Evolutionary conservation across 2,113 vertebrate species (phyloP), one percentile per base, ranked within the genome.

Genomic region (Bothrops jararaca): DNA sequence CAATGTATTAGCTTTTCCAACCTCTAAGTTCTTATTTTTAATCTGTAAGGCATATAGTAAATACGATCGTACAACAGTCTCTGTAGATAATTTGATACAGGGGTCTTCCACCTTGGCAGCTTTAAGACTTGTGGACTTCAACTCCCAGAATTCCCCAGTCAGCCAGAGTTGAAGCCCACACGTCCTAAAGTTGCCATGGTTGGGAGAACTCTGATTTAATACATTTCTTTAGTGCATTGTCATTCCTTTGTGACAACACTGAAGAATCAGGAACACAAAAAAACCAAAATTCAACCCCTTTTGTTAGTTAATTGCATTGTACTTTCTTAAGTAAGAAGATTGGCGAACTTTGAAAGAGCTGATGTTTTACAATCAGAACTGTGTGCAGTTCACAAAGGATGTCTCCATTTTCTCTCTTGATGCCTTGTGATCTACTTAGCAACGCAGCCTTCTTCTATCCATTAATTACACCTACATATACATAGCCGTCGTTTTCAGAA

Each of bases 151-250:
- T 69, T 69, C 12, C 29, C 29, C 4, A 50, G 48, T 8, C 48
- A 50, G 48, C 48, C 48, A 50, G 48, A 50, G 48, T 50, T 50
- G 48, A 50, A 50, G 48, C 1, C 48, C 48, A 50, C 7, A 50
- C 7, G 48, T 50, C 48, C 48, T 69, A n/a, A 64, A 69, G 12
- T n/a, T 9, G 4, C 12, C 64, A n/a, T 15, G 64, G 29, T n/a
- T 69, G 12, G 12, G 10, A 69, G 29, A 69, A 11, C 29, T 4
- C 12, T 5, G 64, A 69, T 69, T n/a, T 94, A 92, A 85, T 91
- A 92, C 94, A 93, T 94, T 58, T 96, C 74, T 96, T 97, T 96
- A 97, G 95, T 97, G 97, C 96, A 97, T 94, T 97, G 85, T 90
- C 42, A 92, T 57, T 95, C 93, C 93, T 58, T 42, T 91, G 86